These are phyloP conservation scores for Gymnoscopelus microlampas DNA, from an alignment of 2,797 vertebrate genomes.

Conservation along the genomic window DNA sequence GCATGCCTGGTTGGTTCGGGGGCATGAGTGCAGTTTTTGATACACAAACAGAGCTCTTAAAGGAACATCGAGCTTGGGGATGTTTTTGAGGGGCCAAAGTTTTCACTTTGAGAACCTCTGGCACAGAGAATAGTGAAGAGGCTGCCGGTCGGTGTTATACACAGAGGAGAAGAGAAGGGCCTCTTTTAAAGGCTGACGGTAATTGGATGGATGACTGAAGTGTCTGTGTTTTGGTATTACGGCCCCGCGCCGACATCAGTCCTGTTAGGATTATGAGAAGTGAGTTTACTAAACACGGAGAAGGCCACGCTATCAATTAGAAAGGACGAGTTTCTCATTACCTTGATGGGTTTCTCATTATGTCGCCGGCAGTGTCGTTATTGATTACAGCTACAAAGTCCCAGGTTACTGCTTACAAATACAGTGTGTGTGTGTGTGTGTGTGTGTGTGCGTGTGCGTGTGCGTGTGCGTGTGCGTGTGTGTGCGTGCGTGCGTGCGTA, in stretches of 20 bases:
- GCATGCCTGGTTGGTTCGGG: no score
- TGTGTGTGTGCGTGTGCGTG: conserved; percentile 2
- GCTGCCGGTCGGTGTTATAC: no score
- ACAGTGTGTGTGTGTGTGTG: not conserved
- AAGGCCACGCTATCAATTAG: conserved; percentile 7
- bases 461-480: not conserved
- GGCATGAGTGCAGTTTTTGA: not conserved
- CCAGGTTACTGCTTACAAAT: not conserved
- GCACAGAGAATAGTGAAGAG: no score
- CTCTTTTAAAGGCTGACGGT: not conserved
- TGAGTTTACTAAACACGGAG: conserved; percentile 9
- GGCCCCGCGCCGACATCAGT: not conserved
- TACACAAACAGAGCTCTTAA: conserved; percentile 9
- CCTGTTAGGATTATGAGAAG: conserved; percentile 8
- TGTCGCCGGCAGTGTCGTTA: conserved; percentile 9
- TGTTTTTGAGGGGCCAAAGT: not conserved
- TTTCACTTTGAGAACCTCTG: no score
- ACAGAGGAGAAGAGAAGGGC: no score
- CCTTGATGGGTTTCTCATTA: conserved; percentile 1
- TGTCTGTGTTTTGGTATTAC: not conserved
- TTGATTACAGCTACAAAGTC: conserved; percentile 1
- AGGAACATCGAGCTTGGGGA: not conserved
- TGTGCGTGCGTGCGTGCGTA: conserved; percentile 1
- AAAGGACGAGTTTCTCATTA: conserved; percentile 25
- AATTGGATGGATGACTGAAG: not conserved